These are phyloP conservation scores for Kuschelorhynchus macadamiae DNA, from an alignment of 2,888 invertebrate species.

Conservation along the genomic window DNA sequence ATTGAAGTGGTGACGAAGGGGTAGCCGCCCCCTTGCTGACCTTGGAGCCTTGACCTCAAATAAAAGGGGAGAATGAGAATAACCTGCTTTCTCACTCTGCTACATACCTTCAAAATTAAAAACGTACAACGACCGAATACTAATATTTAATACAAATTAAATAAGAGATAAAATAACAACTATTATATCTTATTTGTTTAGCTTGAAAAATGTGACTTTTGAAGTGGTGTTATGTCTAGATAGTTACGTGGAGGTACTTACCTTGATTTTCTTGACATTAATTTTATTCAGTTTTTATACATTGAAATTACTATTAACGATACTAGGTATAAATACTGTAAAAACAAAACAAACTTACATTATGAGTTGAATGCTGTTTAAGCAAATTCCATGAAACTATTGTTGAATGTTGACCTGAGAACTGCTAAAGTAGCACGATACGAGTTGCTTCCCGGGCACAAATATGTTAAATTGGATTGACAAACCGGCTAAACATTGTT, in stretches of 20 bases:
- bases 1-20: conserved; percentile 49
- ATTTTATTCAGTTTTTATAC: too few relatives aligned
- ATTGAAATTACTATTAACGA: too few relatives aligned
- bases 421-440: conserved; percentile 33
- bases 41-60: conserved; percentile 61
- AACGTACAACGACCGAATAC: background rate
- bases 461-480: conserved; percentile 6
- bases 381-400: conserved; percentile 45
- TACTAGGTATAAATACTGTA: conserved; percentile 5
- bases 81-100: background rate
- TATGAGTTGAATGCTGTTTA: conserved; percentile 36
- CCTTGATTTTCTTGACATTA: background rate
- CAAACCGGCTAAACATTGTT: conserved; percentile 31
- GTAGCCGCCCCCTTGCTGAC: conserved; percentile 59
- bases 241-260: conserved; percentile 5
- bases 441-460: conserved; percentile 9
- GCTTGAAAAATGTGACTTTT: background rate
- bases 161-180: conserved; percentile 14
- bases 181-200: conserved; percentile 28
- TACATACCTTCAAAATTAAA: conserved; percentile 4
- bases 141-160: conserved; percentile 3
- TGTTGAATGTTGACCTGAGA: conserved; percentile 17
- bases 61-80: conserved; percentile 50
- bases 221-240: conserved; percentile 12
- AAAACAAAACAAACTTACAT: conserved; percentile 43